Conservation (phyloP, 2,888 invertebrate genomes). For the Dasysyrphus tricinctus region DNA sequence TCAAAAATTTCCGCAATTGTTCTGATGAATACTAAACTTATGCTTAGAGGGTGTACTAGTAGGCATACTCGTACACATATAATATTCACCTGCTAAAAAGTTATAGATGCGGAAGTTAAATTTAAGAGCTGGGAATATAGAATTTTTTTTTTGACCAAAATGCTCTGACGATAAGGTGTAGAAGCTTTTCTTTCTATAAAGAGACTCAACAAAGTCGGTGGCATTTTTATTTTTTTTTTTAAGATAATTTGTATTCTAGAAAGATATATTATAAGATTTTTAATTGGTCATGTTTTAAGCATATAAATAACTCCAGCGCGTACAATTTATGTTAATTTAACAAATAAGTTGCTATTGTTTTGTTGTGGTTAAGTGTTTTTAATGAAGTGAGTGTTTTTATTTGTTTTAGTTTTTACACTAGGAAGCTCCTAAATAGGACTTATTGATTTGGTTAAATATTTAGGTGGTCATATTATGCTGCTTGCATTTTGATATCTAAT, state of each 20-base stretch:
- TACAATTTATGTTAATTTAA: slow-evolving; percentile 28
- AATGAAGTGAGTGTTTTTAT: slow-evolving; percentile 8
- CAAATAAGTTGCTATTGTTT: slow-evolving; percentile 13
- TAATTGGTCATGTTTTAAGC: slow-evolving; percentile 47
- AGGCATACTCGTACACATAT: not conserved
- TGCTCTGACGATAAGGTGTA: not conserved
- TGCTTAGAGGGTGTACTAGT: not conserved
- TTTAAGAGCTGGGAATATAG: slow-evolving; percentile 13
- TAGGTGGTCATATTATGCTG: not conserved
- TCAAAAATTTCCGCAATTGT: slow-evolving; percentile 58
- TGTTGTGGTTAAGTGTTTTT: slow-evolving; percentile 10
- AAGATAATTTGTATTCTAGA: slow-evolving; percentile 50
- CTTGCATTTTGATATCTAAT: not conserved
- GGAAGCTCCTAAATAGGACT: slow-evolving; percentile 39
- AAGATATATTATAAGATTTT: slow-evolving; percentile 2
- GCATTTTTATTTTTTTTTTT: not conserved
- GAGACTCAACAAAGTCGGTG: slow-evolving; percentile 17
- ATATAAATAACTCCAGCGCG: slow-evolving; percentile 28
- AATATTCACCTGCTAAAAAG: not conserved
- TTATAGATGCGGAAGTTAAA: slow-evolving; percentile 54
- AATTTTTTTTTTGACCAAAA: slow-evolving; percentile 42
- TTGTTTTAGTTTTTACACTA: slow-evolving; percentile 16
- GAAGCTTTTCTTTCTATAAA: not conserved
- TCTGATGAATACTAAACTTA: slow-evolving; percentile 62
- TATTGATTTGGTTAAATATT: not conserved